Evolutionary conservation across 2,888 invertebrate species (phyloP).

Genomic region (Caradrina kadenii): DNA sequence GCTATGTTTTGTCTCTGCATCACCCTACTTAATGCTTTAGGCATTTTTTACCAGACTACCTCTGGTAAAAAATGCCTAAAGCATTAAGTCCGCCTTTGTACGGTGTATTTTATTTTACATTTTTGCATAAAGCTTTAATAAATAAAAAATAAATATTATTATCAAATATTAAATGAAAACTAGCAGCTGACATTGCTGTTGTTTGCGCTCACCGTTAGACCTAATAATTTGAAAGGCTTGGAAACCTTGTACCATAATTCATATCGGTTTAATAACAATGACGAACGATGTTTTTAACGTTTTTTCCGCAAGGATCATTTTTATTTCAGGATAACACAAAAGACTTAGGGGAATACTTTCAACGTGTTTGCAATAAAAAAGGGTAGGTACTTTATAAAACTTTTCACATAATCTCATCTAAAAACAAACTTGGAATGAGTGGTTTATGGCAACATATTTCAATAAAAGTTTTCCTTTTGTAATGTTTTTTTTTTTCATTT

Average conservation of each 20-base stretch:
- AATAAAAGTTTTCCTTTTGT: conserved; percentile 24
- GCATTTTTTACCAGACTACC: too few relatives aligned
- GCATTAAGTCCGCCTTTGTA: too few relatives aligned
- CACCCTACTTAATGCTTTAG: too few relatives aligned
- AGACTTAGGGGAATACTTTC: conserved; percentile 23
- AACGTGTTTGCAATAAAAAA: conserved; percentile 22
- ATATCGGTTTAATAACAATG: conserved; percentile 60
- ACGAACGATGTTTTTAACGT: conserved; percentile 46
- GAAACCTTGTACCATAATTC: conserved; percentile 57
- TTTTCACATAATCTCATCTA: conserved; percentile 39
- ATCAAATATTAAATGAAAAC: too few relatives aligned
- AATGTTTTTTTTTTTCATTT: conserved; percentile 11
- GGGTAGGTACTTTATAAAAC: conserved; percentile 12
- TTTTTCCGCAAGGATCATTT: conserved; percentile 28
- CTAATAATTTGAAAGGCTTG: conserved; percentile 58
- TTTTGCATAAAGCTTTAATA: too few relatives aligned
- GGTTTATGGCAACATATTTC: conserved; percentile 29
- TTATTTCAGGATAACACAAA: conserved; percentile 11
- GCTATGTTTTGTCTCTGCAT: too few relatives aligned
- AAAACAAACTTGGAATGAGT: conserved; percentile 17
- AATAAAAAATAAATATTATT: too few relatives aligned
- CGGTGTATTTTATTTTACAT: too few relatives aligned
- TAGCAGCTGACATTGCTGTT: too few relatives aligned
- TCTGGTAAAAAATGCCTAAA: too few relatives aligned
- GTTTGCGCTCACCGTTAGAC: not conserved